Evolutionary conservation across 2,797 vertebrate genomes (phyloP).

Genomic region (Benthosema pterotum): DNA sequence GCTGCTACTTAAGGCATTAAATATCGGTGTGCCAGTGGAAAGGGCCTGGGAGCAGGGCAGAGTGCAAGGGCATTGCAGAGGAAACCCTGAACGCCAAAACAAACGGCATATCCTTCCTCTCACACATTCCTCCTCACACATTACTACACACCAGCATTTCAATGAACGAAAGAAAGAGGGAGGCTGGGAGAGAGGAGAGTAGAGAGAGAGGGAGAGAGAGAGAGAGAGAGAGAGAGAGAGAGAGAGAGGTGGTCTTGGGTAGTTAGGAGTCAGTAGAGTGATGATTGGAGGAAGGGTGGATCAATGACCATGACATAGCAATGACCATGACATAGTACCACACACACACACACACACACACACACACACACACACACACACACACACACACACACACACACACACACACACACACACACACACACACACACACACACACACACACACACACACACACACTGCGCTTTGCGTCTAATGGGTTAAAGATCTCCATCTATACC

Average conservation of each 20-base stretch:
- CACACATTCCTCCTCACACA: slow-evolving; percentile 67
- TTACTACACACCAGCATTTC: slow-evolving; percentile 47
- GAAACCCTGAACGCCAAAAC: slow-evolving; percentile 69
- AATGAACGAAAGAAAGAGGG: slow-evolving; percentile 62
- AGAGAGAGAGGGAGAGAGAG: slow-evolving; percentile 9
- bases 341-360: slow-evolving; percentile 2
- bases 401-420: slow-evolving; percentile 1
- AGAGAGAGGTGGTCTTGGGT: slow-evolving; percentile 24
- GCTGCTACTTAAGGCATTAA: too few species aligned
- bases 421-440: slow-evolving; percentile 1
- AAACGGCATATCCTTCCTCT: slow-evolving; percentile 79
- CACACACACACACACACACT: slow-evolving; percentile 29
- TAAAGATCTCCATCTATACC: slow-evolving; percentile 19
- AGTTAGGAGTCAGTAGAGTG: slow-evolving; percentile 5
- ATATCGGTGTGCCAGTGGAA: too few species aligned
- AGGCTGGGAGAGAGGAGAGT: slow-evolving; percentile 53
- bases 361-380: background rate
- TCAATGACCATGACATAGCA: slow-evolving; percentile 10
- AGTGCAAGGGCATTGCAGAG: slow-evolving; percentile 45
- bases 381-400: slow-evolving; percentile 1
- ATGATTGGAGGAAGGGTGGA: slow-evolving; percentile 28
- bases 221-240: slow-evolving; percentile 46
- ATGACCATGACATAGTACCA: background rate
- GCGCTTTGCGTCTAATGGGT: slow-evolving; percentile 35
- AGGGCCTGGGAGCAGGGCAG: too few species aligned